Conservation (phyloP, 2,888 invertebrate genomes). For the Stenotaenia linearis region DNA sequence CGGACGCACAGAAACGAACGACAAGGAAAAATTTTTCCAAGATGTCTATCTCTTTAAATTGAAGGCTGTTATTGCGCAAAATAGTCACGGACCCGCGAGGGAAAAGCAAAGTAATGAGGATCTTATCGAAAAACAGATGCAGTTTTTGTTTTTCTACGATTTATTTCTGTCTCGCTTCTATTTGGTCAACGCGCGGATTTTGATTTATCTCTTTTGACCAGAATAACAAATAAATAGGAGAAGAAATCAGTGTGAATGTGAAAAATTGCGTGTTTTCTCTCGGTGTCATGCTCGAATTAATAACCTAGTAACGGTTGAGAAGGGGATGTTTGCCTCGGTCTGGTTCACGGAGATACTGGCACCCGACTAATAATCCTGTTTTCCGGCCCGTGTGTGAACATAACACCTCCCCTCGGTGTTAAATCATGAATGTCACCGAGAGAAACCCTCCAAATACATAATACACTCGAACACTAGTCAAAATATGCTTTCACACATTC, state of each 20-base stretch:
- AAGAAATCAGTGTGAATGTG: neutral
- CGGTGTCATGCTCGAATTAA: neutral
- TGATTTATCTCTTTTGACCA: neutral
- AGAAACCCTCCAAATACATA: neutral
- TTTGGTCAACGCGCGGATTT: neutral
- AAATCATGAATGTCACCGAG: conserved; percentile 12
- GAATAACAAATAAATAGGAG: neutral
- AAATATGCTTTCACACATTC: neutral
- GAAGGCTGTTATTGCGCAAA: neutral
- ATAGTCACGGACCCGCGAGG: conserved; percentile 14
- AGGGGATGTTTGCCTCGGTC: conserved; percentile 24
- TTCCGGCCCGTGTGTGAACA: conserved; percentile 27
- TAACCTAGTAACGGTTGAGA: conserved; percentile 21
- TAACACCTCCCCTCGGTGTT: neutral
- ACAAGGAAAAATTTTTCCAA: neutral
- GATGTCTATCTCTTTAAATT: neutral
- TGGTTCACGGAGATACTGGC: conserved; percentile 24
- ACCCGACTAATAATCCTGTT: conserved; percentile 24
- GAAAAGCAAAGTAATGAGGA: neutral
- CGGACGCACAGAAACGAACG: neutral
- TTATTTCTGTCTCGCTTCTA: neutral
- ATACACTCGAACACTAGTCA: neutral
- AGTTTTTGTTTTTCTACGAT: conserved; percentile 19
- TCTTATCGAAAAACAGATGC: neutral
- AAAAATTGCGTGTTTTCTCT: neutral